Evolutionary conservation across 2,113 vertebrate genomes (phyloP).

Genomic region (human): GRCh38 chr9:64930501-64931000

Average conservation of each 20-base stretch:
- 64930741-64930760: slow-evolving; percentile 52
- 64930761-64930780: slow-evolving; percentile 44
- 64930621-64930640: neutral
- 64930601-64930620: neutral
- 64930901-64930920: neutral
- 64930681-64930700: slow-evolving; percentile 30
- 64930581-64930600: neutral
- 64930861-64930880: neutral
- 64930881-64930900: neutral
- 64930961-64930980: no score
- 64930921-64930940: no score
- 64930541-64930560: slow-evolving; percentile 4
- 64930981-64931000: neutral
- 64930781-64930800: slow-evolving; percentile 9
- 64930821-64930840: neutral
- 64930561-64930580: neutral
- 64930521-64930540: slow-evolving; percentile 31
- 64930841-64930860: neutral
- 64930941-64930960: no score
- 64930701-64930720: slow-evolving; percentile 28
- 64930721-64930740: neutral
- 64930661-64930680: neutral
- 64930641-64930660: slow-evolving; percentile 53
- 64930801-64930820: slow-evolving; percentile 43
- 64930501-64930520: slow-evolving; percentile 22